Conservation (phyloP, 2,113 vertebrate species). For the Vidua macroura region DNA sequence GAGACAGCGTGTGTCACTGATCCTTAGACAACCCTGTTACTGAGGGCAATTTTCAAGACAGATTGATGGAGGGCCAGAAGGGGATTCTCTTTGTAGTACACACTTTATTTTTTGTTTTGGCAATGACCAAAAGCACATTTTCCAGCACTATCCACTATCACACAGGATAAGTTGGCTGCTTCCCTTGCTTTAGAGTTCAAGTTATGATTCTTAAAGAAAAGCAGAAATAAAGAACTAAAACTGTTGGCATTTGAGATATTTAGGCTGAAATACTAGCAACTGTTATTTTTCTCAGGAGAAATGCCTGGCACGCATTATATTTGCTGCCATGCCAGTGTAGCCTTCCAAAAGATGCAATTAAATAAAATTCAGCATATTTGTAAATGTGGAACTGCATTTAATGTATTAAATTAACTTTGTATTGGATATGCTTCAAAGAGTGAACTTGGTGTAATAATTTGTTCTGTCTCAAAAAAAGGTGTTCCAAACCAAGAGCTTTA, state of each 20-base stretch:
- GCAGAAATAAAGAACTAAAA: not conserved
- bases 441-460: constrained; percentile 8
- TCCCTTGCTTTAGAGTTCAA: not conserved
- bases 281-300: constrained; percentile 6
- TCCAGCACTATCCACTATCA: not conserved
- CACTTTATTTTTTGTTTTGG: not conserved
- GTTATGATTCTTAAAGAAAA: not conserved
- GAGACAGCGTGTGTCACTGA: not conserved
- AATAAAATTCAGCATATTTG: not conserved
- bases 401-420: constrained; percentile 24
- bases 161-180: not conserved
- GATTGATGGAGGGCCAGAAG: not conserved
- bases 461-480: not conserved
- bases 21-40: not conserved
- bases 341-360: not conserved
- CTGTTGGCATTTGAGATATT: not conserved
- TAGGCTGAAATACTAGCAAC: not conserved
- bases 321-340: not conserved
- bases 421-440: not conserved
- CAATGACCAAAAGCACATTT: not conserved
- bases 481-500: not conserved
- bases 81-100: not conserved
- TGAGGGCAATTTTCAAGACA: not conserved
- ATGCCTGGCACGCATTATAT: not conserved
- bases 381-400: not conserved